Evolutionary conservation across 2,888 invertebrate species (phyloP).

Genomic region (Drepanosiphum platanoidis): DNA sequence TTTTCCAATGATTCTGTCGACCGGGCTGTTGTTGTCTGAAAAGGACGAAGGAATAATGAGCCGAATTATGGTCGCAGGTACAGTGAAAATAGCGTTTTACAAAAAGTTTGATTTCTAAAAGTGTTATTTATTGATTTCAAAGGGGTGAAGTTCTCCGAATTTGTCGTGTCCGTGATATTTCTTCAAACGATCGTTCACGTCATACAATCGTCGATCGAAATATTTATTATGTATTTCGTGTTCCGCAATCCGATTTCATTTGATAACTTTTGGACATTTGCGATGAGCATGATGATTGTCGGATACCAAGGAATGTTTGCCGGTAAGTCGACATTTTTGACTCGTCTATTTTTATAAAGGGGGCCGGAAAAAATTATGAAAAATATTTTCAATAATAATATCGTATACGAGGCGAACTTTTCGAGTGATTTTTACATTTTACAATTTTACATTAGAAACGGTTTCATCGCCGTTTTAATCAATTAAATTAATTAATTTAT

Average conservation of each 20-base stretch:
- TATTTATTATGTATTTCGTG: slow-evolving; percentile 61
- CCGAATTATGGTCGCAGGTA: slow-evolving; percentile 65
- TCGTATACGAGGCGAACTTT: no score
- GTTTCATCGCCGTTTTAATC: no score
- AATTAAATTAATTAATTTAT: no score
- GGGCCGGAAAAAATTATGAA: no score
- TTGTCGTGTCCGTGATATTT: slow-evolving; percentile 63
- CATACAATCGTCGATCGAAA: slow-evolving; percentile 62
- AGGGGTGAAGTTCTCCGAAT: slow-evolving; percentile 64
- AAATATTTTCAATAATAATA: no score
- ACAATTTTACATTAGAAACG: no score
- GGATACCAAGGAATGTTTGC: slow-evolving; percentile 60
- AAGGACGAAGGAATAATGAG: slow-evolving; percentile 65
- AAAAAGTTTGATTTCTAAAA: neutral
- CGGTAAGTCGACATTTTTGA: slow-evolving; percentile 27
- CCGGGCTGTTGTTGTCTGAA: slow-evolving; percentile 65
- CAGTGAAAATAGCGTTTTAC: neutral
- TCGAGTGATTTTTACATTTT: neutral
- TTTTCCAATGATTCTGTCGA: slow-evolving; percentile 66
- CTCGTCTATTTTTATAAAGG: no score
- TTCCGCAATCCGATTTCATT: slow-evolving; percentile 54
- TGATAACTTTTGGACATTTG: slow-evolving; percentile 52
- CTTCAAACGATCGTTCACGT: slow-evolving; percentile 63
- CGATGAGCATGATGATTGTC: slow-evolving; percentile 28
- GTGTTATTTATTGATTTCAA: neutral